Conservation (phyloP, 2,888 invertebrate genomes). For the Camponotus fellah region DNA sequence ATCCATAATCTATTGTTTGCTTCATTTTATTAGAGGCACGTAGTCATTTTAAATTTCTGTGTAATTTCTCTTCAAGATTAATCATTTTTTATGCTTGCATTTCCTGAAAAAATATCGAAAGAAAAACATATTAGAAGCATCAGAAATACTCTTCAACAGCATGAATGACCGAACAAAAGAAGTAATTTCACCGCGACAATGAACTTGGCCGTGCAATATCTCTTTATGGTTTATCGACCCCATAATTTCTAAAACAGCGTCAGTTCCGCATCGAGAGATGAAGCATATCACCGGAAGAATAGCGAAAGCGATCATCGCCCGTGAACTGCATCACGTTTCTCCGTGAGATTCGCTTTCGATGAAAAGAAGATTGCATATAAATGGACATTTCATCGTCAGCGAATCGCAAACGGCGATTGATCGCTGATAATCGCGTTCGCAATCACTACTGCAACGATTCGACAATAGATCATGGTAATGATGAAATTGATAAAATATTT, state of each 20-base stretch:
- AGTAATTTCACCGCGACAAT: conserved; percentile 25
- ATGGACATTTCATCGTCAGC: conserved; percentile 54
- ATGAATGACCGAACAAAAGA: neutral
- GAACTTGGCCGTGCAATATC: conserved; percentile 14
- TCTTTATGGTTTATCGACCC: conserved; percentile 31
- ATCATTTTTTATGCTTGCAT: neutral
- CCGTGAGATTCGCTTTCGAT: conserved; percentile 56
- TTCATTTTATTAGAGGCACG: neutral
- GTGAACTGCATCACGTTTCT: conserved; percentile 67
- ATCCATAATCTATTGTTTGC: neutral
- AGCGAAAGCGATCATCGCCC: conserved; percentile 76
- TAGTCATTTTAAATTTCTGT: neutral
- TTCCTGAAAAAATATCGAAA: neutral
- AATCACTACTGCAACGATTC: neutral
- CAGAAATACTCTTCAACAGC: neutral
- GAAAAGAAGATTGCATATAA: conserved; percentile 74
- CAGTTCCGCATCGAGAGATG: conserved; percentile 56
- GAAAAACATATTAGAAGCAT: neutral
- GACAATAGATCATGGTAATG: conserved; percentile 43
- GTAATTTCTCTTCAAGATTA: neutral
- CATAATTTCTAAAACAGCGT: conserved; percentile 36
- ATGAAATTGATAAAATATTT: neutral
- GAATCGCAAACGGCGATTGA: conserved; percentile 60
- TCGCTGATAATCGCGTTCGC: neutral
- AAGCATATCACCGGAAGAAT: conserved; percentile 61